Evolutionary conservation across 1,140 invertebrate species (phyloP).

Genomic region (Drosophila varians): DNA sequence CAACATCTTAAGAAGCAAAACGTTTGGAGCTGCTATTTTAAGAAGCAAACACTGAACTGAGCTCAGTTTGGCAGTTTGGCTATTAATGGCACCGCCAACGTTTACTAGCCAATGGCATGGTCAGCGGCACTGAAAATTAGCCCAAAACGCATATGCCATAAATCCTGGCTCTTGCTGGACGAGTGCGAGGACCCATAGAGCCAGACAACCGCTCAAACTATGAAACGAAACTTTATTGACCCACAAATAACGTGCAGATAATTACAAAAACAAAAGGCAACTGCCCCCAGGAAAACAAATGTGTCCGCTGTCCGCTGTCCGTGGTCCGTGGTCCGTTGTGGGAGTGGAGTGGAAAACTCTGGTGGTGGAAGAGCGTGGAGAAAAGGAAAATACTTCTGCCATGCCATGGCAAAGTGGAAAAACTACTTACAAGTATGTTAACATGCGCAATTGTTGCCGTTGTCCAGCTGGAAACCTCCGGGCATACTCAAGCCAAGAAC

Average conservation of each 20-base stretch:
- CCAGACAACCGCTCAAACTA: constrained; percentile 74
- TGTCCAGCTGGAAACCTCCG: constrained; percentile 51
- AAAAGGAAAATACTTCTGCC: constrained; percentile 24
- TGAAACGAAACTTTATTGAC: constrained; percentile 82
- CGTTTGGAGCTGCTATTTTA: constrained; percentile 28
- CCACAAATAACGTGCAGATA: constrained; percentile 83
- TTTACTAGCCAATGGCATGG: constrained; percentile 68
- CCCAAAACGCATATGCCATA: constrained; percentile 61
- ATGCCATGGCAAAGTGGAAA: constrained; percentile 74
- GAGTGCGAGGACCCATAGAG: constrained; percentile 5
- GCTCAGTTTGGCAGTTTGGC: background rate
- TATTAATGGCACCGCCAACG: constrained; percentile 26
- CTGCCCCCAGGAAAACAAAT: constrained; percentile 66
- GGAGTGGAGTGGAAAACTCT: constrained; percentile 16
- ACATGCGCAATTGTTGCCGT: constrained; percentile 76
- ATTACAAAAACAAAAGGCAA: constrained; percentile 79
- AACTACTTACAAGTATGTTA: constrained; percentile 83
- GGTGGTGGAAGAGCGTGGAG: background rate
- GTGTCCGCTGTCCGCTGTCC: constrained; percentile 34
- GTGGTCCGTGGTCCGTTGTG: constrained; percentile 30
- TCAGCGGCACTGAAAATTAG: constrained; percentile 67
- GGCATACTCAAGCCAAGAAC: constrained; percentile 40
- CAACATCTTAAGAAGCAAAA: constrained; percentile 33
- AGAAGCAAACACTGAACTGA: constrained; percentile 25
- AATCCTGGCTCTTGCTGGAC: constrained; percentile 33